Evolutionary conservation across 2,888 invertebrate species (phyloP), one percentile per base, ranked within the genome.

Genomic region (Drosophila mimica): DNA sequence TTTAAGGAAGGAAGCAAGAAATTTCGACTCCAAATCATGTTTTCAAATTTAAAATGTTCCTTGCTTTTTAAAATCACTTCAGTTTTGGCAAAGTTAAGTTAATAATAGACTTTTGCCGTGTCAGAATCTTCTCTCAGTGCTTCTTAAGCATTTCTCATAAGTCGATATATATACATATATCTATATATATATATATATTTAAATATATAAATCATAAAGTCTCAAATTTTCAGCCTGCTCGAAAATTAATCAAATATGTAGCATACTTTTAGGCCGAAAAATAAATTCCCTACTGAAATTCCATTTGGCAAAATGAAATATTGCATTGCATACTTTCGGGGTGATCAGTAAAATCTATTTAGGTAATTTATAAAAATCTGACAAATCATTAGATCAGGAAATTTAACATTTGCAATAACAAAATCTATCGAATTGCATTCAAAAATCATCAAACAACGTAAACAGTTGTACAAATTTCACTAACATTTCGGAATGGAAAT

Each of bases 1-100:
- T 0, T 25, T 7, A 8, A 46, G 46, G 13, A 20, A 20, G 7
- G 7, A 4, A 0, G 13, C 0, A 0, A 20, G 20, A 0, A 4
- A 46, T 6, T 46, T 13, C 13, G 1, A 20, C 4, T 20, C 43
- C 13, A 46, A 46, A 13, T 20, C 4, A 2, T 7, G 1, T 13
- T 13, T 13, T 7, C 3, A 20, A 46, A 15, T 46, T 46, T 8
- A 0, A 46, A 46, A 15, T 46, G 6, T 7, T 15, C 20, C 13
- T 25, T 15, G 20, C 15, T 7, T 15, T 0, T 25, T 46, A 4
- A 46, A 15, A 46, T 40, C 40, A 9, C 11, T n/a, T 40, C 11
- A 38, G 17, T 5, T n/a, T 40, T n/a, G 11, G 4, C 20, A 43
- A 43, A 20, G 11, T 3, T 43, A 5, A 25, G 25, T 25, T 13